Evolutionary conservation across 1,140 invertebrate genomes (phyloP), one percentile per base, ranked within the genome.

Genomic region (Ostrea denselamellosa): DNA sequence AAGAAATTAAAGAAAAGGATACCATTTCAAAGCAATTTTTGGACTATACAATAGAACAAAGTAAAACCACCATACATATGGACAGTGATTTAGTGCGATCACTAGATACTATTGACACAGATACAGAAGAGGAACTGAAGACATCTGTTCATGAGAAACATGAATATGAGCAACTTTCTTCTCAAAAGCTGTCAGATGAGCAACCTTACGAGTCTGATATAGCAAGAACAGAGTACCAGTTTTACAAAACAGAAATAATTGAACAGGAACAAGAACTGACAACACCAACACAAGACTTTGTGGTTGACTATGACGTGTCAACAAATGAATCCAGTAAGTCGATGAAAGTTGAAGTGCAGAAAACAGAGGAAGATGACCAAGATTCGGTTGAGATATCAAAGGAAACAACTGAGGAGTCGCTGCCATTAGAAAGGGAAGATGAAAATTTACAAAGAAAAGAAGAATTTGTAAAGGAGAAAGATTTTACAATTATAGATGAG

Each of bases 1-100:
- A 88, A 58, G 83, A 88, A 88, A 88, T 88, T 9, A 88, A 88
- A 88, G 87, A 88, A 84, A 85, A 85, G 71, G 83, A 85, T 56
- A 85, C 53, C 25, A 85, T 54, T 9, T 53, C 82, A 22, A 34
- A 85, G 54, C 28, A 54, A n/a, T 9, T 85, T 22, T 8, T 51
- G 19, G 83, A 56, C 25, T 52, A 14, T 44, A 19, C 51, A 25
- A 17, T 14, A 7, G 19, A 85, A 19, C 25, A 85, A 62, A 10
- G 25, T 25, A 28, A 34, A 77, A 77, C 12, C 10, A 77, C 25
- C 25, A 1, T 77, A 28, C 22, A 5, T 2, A 34, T 77, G 68
- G 68, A 77, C 5, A 34, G 68, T 17, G 28, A 22, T 14, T 77
- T 77, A 77, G 68, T 77, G 22, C 22, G 25, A 34, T 77, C 68